These are phyloP conservation scores for Anthopleura xanthogrammica DNA, from an alignment of 92 coral and sea anemone genomes.

Conservation along the genomic window DNA sequence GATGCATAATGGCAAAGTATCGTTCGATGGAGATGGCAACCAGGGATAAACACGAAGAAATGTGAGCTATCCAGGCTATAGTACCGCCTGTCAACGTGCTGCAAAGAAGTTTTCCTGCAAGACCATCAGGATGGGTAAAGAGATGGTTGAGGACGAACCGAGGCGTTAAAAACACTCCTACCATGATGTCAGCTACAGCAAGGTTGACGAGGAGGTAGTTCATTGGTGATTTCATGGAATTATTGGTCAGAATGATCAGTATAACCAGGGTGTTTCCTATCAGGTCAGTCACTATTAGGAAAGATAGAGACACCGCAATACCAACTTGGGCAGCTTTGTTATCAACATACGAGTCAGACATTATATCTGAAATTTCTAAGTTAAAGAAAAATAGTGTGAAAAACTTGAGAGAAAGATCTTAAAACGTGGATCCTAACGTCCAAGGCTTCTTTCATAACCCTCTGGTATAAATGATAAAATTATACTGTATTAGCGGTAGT, in stretches of 20 bases:
- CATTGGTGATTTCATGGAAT: conserved; percentile 49
- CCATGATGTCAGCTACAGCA: conserved; percentile 56
- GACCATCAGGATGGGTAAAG: conserved; percentile 47
- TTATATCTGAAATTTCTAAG: too few relatives aligned
- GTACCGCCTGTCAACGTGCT: conserved; percentile 41
- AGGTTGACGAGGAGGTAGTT: conserved; percentile 48
- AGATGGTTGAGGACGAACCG: conserved; percentile 39
- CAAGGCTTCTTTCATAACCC: too few relatives aligned
- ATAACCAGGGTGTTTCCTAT: conserved; percentile 29
- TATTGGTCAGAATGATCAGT: conserved; percentile 1
- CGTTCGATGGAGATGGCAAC: conserved; percentile 3
- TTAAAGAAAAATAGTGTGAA: too few relatives aligned
- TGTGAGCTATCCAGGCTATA: conserved; percentile 40
- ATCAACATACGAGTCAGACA: too few relatives aligned
- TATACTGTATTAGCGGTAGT: too few relatives aligned
- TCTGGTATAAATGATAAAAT: too few relatives aligned
- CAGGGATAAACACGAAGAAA: conserved; percentile 34
- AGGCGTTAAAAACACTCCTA: conserved; percentile 48
- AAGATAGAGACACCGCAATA: background rate
- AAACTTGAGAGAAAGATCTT: too few relatives aligned
- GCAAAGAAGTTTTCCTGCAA: conserved; percentile 36
- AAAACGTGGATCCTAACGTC: too few relatives aligned
- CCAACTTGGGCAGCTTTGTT: too few relatives aligned
- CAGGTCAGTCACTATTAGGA: conserved; percentile 17
- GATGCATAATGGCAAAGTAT: too few relatives aligned